Base-by-base conservation (phyloP, 1,140 invertebrate genomes). In the Penaeus vannamei region DNA sequence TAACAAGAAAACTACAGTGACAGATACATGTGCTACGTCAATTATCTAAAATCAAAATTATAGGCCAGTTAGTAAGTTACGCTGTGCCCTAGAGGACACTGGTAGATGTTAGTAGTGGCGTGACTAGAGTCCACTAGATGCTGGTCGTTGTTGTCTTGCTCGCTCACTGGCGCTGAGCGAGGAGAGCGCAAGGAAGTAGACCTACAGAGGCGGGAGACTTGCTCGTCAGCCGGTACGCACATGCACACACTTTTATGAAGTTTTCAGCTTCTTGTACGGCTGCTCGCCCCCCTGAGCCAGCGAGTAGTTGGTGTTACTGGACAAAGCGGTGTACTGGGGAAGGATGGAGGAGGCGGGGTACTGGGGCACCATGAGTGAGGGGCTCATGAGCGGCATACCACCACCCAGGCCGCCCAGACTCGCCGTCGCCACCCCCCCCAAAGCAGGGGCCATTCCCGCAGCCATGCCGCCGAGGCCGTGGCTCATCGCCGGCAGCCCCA, bases 191-290 rank as follows among this genome's bases (percentile, higher is more conserved):
- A 84, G 76, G 84, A 90, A 85, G 88, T 80, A 77, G 87, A 79
- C 83, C 79, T 76, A 88, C 81, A 85, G 84, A 85, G 84, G 84
- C 84, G 80, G 86, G 86, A 87, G 86, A 87, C 86, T 81, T 81
- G 86, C 86, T 81, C 79, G 86, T 81, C 86, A 80, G 79, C 86
- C 86, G 66, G 77, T 62, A 66, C 60, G 69, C 85, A 85, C 59
- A 76, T 61, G 83, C 87, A 91, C 85, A 87, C 87, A 89, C 72
- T 88, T 84, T 87, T 90, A 90, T 76, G 89, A 89, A 89, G 91
- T 91, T 90, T 91, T 91, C 89, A 91, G 91, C 90, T 90, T 91
- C 91, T 91, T 91, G 89, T 89, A 90, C 64, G 91, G 91, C 89
- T 91, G 91, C 89, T 91, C 90, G 76, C 87, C 88, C 36, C 82